phyloP scores from a whole-genome alignment of 2,888 invertebrate genomes.

The Pollenia labialis region DNA sequence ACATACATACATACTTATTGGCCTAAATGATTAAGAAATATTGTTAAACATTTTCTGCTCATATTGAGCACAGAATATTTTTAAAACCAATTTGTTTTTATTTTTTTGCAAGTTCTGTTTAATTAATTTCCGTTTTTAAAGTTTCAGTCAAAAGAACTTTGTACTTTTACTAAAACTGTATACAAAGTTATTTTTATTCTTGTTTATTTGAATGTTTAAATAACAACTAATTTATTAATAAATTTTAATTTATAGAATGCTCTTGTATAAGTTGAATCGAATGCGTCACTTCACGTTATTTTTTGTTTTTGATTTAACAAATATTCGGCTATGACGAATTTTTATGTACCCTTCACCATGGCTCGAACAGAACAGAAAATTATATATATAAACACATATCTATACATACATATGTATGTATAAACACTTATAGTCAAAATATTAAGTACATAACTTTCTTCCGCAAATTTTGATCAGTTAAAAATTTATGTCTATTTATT shows the following conservation, averaged over 20 bases:
- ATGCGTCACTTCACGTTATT: constrained; percentile 4
- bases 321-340: too few species aligned
- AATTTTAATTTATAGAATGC: constrained; percentile 10
- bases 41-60: neutral
- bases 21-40: neutral
- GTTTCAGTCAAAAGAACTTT: neutral
- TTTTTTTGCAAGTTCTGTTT: too few species aligned
- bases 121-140: too few species aligned
- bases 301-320: neutral
- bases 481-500: too few species aligned
- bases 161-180: constrained; percentile 15
- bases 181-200: neutral
- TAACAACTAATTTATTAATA: constrained; percentile 8
- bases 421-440: too few species aligned
- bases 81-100: too few species aligned
- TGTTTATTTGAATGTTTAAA: neutral
- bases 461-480: too few species aligned
- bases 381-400: too few species aligned
- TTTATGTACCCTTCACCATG: neutral
- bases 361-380: too few species aligned
- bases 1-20: neutral
- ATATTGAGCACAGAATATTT: too few species aligned
- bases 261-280: neutral
- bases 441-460: too few species aligned
- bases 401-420: too few species aligned